phyloP scores from a whole-genome alignment of 2,888 invertebrate genomes.

The Itoplectis maculator region DNA sequence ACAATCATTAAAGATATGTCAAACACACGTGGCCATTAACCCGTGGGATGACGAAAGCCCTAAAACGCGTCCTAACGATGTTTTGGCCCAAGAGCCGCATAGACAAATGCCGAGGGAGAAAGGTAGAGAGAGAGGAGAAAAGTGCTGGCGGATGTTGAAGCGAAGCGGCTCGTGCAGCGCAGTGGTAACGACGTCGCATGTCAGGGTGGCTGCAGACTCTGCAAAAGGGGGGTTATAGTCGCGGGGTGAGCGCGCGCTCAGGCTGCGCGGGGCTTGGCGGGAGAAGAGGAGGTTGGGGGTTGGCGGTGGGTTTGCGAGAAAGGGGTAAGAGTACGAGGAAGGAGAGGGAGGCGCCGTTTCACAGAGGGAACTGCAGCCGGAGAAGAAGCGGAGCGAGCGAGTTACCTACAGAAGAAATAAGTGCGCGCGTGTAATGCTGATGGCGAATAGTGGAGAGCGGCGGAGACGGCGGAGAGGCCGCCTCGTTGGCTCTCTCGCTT shows the following conservation, averaged over 20 bases:
- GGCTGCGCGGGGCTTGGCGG: conserved; percentile 33
- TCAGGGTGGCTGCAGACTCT: conserved; percentile 60
- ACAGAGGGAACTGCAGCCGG: conserved; percentile 58
- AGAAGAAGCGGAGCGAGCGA: conserved; percentile 66
- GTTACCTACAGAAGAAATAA: conserved; percentile 82
- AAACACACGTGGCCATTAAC: neutral
- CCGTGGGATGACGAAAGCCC: conserved; percentile 2
- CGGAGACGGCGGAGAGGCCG: conserved; percentile 55
- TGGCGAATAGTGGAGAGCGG: conserved; percentile 80
- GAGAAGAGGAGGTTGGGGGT: conserved; percentile 66
- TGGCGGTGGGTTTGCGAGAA: conserved; percentile 70
- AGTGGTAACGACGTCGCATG: conserved; percentile 38
- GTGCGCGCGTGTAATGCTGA: conserved; percentile 82
- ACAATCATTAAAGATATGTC: neutral
- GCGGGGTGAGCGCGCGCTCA: conserved; percentile 40
- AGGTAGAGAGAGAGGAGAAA: conserved; percentile 44
- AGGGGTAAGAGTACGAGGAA: conserved; percentile 46
- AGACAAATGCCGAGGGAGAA: conserved; percentile 17
- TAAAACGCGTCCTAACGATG: conserved; percentile 9
- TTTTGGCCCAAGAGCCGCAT: conserved; percentile 8
- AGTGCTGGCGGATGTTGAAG: conserved; percentile 45
- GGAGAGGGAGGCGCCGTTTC: conserved; percentile 65
- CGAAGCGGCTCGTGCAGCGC: conserved; percentile 24
- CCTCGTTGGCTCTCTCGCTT: conserved; percentile 57
- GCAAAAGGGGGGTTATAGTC: conserved; percentile 51